Evolutionary conservation across 2,797 vertebrate genomes (phyloP), one percentile per base, ranked within the genome.

Genomic region (Pseudotriccus pelzelni): DNA sequence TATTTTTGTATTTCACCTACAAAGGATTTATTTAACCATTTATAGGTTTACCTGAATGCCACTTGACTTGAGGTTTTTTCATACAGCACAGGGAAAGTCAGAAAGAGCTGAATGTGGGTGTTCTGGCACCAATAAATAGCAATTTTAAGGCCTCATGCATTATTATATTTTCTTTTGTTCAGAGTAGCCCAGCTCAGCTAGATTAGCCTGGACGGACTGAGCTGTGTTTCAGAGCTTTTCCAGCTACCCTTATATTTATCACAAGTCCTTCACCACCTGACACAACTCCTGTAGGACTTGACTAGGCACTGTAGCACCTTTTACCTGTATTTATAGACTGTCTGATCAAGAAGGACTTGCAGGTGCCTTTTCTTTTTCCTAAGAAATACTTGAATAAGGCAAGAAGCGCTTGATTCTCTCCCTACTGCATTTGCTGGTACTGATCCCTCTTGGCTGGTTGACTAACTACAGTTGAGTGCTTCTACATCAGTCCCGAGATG

Each of bases 331-430:
- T 94, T 96, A 25, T 66, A 92, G 87, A 66, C 58, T 67, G 60
- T 90, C 82, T 94, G 95, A 95, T 95, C 95, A 97, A 92, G 80
- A 84, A 96, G 55, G 88, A 87, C 39, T 19, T 95, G 41, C 84
- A 94, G 87, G 84, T 88, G 72, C 93, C 86, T 97, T 95, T 84
- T 91, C 72, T 83, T 94, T 96, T 90, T 83, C 59, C 87, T 86
- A 86, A 43, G 90, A 82, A 93, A 79, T 74, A 87, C 53, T 84
- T 91, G 70, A 96, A 85, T 67, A 64, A 89, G 88, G 91, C 84
- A 95, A 89, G 62, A 84, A 94, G 72, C 17, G 93, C 87, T 90
- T 52, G 44, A 78, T 70, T 92, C 52, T 96, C 63, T 90, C 37
- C 58, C 53, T 66, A 7, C 56, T 76, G 24, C 21, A 3, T 58